Evolutionary conservation across 2,797 vertebrate genomes (phyloP).

Genomic region (Aeoliscus strigatus): DNA sequence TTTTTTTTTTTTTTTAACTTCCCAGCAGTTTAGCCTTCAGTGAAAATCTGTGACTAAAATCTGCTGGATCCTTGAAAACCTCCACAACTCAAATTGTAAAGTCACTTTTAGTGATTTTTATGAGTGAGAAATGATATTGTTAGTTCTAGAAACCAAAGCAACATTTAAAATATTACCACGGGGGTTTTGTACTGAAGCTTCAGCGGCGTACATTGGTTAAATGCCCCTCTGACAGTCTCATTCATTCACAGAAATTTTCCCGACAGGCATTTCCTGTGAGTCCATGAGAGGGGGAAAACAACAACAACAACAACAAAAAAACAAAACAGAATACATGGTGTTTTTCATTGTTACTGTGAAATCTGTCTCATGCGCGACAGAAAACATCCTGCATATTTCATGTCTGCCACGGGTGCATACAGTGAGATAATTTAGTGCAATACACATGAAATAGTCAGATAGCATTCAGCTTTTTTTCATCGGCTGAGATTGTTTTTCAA

Average conservation of each 20-base stretch:
- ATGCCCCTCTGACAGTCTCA: constrained; percentile 29
- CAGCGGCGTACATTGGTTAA: constrained; percentile 13
- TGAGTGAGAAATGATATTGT: too few species aligned
- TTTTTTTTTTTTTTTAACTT: too few species aligned
- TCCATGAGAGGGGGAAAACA: constrained; percentile 30
- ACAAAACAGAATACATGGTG: not conserved
- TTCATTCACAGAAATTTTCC: constrained; percentile 26
- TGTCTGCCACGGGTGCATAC: constrained; percentile 4
- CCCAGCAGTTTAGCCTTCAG: too few species aligned
- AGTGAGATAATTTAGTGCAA: constrained; percentile 13
- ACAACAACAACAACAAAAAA: constrained; percentile 22
- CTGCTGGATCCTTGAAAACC: too few species aligned
- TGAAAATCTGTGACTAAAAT: too few species aligned
- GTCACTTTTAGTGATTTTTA: too few species aligned
- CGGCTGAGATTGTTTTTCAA: too few species aligned
- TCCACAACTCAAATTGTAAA: too few species aligned
- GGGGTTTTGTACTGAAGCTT: too few species aligned
- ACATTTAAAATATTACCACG: constrained; percentile 1
- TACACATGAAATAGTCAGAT: not conserved
- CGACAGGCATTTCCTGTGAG: constrained; percentile 21
- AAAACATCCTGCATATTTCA: constrained; percentile 24
- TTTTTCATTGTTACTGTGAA: constrained; percentile 15
- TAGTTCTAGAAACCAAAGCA: too few species aligned
- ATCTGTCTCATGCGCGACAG: constrained; percentile 14
- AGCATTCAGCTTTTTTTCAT: too few species aligned